Conservation (phyloP, 2,888 invertebrate genomes). For the Smittia sp. region DNA sequence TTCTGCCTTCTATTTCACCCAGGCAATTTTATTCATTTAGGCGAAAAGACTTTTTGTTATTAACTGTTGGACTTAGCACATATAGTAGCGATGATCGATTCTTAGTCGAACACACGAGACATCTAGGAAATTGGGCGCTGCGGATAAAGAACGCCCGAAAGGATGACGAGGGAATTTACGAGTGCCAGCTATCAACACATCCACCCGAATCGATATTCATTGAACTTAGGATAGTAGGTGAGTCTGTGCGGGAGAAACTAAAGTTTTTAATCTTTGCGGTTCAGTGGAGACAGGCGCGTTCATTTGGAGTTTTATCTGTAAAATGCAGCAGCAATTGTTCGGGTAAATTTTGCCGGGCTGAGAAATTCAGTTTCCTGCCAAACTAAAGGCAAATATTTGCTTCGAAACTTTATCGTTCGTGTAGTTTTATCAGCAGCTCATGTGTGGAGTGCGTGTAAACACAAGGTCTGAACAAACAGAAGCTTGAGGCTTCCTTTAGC, state of each 20-base stretch:
- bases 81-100: slow-evolving; percentile 65
- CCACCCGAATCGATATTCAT: slow-evolving; percentile 64
- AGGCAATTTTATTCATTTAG: slow-evolving; percentile 42
- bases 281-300: slow-evolving; percentile 5
- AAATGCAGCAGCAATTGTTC: not conserved
- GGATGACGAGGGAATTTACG: slow-evolving; percentile 56
- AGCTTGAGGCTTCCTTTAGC: not conserved
- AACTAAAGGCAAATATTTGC: not conserved
- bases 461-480: not conserved
- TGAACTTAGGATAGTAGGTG: slow-evolving; percentile 64
- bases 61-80: slow-evolving; percentile 62
- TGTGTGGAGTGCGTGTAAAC: slow-evolving; percentile 8
- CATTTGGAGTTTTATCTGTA: not conserved
- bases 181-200: slow-evolving; percentile 66
- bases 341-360: not conserved
- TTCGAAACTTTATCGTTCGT: not conserved
- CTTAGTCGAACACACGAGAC: slow-evolving; percentile 61
- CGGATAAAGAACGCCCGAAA: slow-evolving; percentile 53
- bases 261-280: slow-evolving; percentile 19
- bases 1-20: too few relatives aligned
- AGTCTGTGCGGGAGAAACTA: slow-evolving; percentile 46
- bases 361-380: not conserved
- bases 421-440: not conserved
- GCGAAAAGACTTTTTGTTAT: slow-evolving; percentile 59
- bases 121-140: slow-evolving; percentile 60